Conservation (phyloP, 2,797 vertebrate genomes). For the Falco rusticolus region DNA sequence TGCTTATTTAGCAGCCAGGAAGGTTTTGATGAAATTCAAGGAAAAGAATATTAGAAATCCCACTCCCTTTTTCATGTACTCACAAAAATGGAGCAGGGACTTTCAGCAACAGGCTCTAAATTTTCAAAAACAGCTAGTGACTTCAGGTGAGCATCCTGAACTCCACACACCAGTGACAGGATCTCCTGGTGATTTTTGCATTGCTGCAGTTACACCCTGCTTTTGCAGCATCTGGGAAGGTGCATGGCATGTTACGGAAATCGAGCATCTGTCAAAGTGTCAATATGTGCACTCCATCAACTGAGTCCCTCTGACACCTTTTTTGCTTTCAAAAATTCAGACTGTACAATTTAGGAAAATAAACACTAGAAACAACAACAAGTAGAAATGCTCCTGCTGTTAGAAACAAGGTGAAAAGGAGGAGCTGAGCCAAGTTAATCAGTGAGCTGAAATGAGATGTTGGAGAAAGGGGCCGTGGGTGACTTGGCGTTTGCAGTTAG, state of each 20-base stretch:
- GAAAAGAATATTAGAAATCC: background rate
- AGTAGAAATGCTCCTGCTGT: constrained; percentile 11
- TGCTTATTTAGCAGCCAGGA: background rate
- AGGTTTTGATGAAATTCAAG: background rate
- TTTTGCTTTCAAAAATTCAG: background rate
- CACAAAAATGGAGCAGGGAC: background rate
- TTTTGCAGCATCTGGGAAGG: background rate
- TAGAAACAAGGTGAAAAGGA: constrained; percentile 49
- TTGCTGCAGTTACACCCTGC: background rate
- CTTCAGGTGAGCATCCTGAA: background rate
- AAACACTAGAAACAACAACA: constrained; percentile 12
- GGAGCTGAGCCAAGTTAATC: constrained; percentile 50
- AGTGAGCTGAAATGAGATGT: constrained; percentile 43
- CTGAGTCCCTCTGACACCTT: background rate
- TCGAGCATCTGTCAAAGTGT: background rate
- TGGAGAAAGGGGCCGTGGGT: background rate
- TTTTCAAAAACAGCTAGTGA: background rate
- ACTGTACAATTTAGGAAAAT: background rate
- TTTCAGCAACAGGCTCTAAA: background rate
- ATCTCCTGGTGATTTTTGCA: background rate
- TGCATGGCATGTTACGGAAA: background rate
- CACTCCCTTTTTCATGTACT: background rate
- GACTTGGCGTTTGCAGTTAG: constrained; percentile 48
- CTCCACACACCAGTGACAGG: background rate
- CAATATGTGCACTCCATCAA: background rate